These are phyloP conservation scores for Arctopsyche grandis DNA, from an alignment of 1,140 invertebrate species.

Conservation along the genomic window DNA sequence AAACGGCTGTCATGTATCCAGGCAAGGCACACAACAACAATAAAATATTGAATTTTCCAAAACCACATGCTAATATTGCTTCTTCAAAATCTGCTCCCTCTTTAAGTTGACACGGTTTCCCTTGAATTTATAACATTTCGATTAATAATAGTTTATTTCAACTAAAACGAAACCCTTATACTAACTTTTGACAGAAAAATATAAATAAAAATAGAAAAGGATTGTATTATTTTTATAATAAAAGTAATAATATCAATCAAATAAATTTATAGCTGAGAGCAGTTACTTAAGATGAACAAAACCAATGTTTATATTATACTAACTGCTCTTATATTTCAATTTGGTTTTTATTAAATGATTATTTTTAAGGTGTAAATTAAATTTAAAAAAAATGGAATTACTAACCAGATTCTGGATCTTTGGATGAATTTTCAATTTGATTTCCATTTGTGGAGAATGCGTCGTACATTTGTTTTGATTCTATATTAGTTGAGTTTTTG, in stretches of 20 bases:
- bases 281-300: no score
- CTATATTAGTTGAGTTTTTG: not conserved
- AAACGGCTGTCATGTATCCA: constrained; percentile 71
- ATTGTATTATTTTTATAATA: no score
- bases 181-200: no score
- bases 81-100: constrained; percentile 69
- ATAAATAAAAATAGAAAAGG: no score
- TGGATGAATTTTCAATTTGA: not conserved
- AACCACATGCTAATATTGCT: constrained; percentile 69
- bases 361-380: no score
- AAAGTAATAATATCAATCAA: not conserved
- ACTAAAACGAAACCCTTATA: no score
- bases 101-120: not conserved
- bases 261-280: no score
- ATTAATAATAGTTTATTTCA: constrained; percentile 45
- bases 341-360: no score
- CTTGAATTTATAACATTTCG: not conserved
- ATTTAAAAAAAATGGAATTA: constrained; percentile 1
- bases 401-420: constrained; percentile 20
- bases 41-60: constrained; percentile 74
- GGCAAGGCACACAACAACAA: constrained; percentile 72
- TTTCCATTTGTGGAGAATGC: not conserved
- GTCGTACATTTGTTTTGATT: not conserved
- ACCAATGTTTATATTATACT: no score
- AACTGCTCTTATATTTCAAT: no score